Evolutionary conservation across 2,888 invertebrate species (phyloP), one percentile per base, ranked within the genome.

Genomic region (Drosophila histrio): DNA sequence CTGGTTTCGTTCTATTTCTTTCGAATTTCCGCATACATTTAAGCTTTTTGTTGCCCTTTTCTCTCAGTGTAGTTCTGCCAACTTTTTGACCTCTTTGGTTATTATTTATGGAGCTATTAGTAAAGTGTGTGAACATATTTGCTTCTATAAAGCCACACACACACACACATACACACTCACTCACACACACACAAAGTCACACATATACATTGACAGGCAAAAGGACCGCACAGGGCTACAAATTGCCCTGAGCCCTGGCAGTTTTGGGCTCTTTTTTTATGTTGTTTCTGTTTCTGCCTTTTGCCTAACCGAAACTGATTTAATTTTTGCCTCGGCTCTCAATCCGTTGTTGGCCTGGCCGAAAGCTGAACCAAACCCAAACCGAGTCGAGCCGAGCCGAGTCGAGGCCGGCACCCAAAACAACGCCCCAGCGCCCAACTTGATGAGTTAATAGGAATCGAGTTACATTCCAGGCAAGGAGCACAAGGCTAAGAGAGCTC

Each of bases 401-500:
- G 46, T 36, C 49, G 44, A 44, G 64, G 56, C 59, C 46, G 59
- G 73, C 73, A 62, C 63, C 77, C 52, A 49, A 75, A 72, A 49
- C 57, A 66, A 81, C 80, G 86, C 86, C 81, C 86, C 70, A 81
- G 81, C 83, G 65, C 74, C 79, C 79, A 72, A 86, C 84, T 89
- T 90, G 89, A 90, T 90, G 90, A 90, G 90, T 90, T 90, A 90
- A 90, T 90, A 90, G 90, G 90, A 90, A 90, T 90, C 90, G 88
- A 89, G 90, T 90, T 90, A 90, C 90, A 88, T 89, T 81, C 89
- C 82, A 75, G 80, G 81, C 81, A 81, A 82, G 80, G 47, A 79
- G 86, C 70, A 50, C 19, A 34, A 11, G 22, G 11, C 36, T 15
- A 53, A 39, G 41, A 58, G 24, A 47, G 70, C 46, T 36, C 43